Base-by-base conservation (phyloP, 2,797 vertebrate genomes). In the Periparus ater region DNA sequence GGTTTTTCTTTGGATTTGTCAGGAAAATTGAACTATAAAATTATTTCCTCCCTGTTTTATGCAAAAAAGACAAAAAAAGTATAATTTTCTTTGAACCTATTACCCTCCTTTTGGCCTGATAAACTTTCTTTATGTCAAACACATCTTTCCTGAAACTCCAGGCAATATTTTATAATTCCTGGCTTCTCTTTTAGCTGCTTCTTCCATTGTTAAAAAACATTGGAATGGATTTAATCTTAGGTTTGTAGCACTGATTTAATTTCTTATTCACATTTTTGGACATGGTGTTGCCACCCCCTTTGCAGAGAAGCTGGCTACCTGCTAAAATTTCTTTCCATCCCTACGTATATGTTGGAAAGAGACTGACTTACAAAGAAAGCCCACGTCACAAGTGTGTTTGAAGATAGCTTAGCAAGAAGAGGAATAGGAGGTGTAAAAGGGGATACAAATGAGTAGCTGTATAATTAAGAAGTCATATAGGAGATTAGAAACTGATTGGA, bases 391-490 rank as follows among this genome's bases (percentile, higher is more conserved):
- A 75, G 23, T 55, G n/a, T 62, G 73, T 92, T 94, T 91, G 94
- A 93, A 60, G 47, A 53, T 0, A 2, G 18, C n/a, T 91, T 73
- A 76, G 29, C 26, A 90, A 63, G 66, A 88, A 68, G 23, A 66
- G 40, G 27, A 77, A 57, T 3, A 73, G 51, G 73, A 87, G 45
- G n/a, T 93, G 38, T 83, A 38, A 85, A 63, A 72, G 42, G 62
- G 30, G 60, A 47, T 89, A 60, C 26, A 83, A 76, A 91, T 57
- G 45, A 40, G 32, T 48, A 83, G 13, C 32, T 83, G 50, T 65
- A 58, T 61, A 86, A 93, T 75, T 94, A 88, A 73, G 81, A 93
- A 95, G 76, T 81, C 80, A 86, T 67, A 45, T 27, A 75, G 26
- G 51, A 88, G 32, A 84, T 68, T 38, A 73, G 91, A 84, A 93